Percentiles rank a stretch among this genome's conserved stretches.
phyloP scores from a whole-genome alignment of 2,113 vertebrate species.

The Caranx ignobilis region DNA sequence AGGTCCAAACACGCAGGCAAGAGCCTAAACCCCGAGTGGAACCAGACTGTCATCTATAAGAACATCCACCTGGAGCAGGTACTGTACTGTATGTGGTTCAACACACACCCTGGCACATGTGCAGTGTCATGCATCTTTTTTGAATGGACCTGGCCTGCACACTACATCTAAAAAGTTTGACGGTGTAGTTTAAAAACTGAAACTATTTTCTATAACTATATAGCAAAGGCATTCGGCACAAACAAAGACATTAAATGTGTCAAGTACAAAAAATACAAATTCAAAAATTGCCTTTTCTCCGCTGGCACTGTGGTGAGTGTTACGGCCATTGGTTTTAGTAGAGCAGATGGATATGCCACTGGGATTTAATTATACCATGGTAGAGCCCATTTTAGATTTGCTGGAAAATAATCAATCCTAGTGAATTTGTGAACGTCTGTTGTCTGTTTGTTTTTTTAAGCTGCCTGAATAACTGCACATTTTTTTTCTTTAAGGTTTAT shows the following conservation, averaged over 20 bases:
- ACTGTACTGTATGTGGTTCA: slow-evolving; percentile 74
- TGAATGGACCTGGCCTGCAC: not conserved
- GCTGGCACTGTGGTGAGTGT: slow-evolving; percentile 8
- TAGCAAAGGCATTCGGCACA: not conserved
- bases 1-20: slow-evolving; percentile 95
- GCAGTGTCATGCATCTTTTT: not conserved
- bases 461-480: slow-evolving; percentile 2
- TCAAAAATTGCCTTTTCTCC: slow-evolving; percentile 3
- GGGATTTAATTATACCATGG: slow-evolving; percentile 52
- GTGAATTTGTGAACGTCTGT: slow-evolving; percentile 17
- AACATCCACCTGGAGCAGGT: slow-evolving; percentile 98
- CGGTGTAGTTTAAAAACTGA: not conserved
- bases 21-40: slow-evolving; percentile 98
- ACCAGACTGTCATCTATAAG: slow-evolving; percentile 99
- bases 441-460: slow-evolving; percentile 4
- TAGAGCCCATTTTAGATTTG: slow-evolving; percentile 50
- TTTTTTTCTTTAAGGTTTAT: slow-evolving; percentile 2
- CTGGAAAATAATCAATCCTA: slow-evolving; percentile 33
- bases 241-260: not conserved
- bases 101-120: not conserved
- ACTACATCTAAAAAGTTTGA: not conserved
- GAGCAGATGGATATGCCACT: slow-evolving; percentile 43
- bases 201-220: not conserved
- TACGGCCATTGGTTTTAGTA: slow-evolving; percentile 29
- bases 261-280: slow-evolving; percentile 10